Evolutionary conservation across 2,797 vertebrate species (phyloP).

Genomic region (Anomalospiza imberbis): DNA sequence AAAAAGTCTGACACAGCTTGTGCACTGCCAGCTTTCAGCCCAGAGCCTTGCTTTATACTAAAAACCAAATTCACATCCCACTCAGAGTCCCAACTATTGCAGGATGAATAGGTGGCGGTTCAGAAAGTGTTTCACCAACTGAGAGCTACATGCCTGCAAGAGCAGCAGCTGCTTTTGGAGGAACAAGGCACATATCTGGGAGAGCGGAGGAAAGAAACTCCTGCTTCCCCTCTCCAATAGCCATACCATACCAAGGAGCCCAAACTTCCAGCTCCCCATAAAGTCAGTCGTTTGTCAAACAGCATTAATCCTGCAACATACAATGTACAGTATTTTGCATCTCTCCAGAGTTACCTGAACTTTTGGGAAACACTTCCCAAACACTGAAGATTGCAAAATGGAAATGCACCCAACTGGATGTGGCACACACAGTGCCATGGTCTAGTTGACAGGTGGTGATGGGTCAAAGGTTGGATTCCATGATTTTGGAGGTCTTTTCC

Average conservation of each 20-base stretch:
- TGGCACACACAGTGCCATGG: not conserved
- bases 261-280: accelerated
- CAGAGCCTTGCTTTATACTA: not conserved
- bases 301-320: not conserved
- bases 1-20: not conserved
- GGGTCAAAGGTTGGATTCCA: not conserved
- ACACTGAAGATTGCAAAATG: not conserved
- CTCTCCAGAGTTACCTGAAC: not conserved
- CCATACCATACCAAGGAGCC: not conserved
- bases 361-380: not conserved
- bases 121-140: not conserved
- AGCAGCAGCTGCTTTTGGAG: not conserved
- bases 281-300: not conserved
- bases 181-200: not conserved
- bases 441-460: not conserved
- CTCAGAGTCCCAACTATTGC: not conserved
- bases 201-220: not conserved
- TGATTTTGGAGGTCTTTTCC: not conserved
- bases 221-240: not conserved
- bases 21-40: not conserved
- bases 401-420: not conserved
- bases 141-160: not conserved
- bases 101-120: not conserved
- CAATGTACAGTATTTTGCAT: too few species aligned
- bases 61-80: not conserved